Evolutionary conservation across 2,113 vertebrate genomes (phyloP), one percentile per base, ranked within the genome.

Genomic region (Bubo blakistoni): DNA sequence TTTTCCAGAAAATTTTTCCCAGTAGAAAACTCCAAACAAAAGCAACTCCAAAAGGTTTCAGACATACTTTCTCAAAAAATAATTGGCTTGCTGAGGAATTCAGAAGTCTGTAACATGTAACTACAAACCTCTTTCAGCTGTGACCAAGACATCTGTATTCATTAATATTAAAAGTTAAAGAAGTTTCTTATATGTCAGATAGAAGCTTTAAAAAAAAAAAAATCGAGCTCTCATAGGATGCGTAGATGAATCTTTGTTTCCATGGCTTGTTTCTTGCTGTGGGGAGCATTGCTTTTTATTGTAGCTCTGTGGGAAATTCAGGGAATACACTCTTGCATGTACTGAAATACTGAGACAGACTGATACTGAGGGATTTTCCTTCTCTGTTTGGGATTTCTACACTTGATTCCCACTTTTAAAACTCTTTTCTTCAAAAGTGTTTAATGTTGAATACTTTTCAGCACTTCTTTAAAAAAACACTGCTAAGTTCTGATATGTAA

Each of bases 331-430:
- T 42, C 17, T 17, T 3, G n/a, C 9, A 32, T 2, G 0, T 5
- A 71, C 44, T 32, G 52, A 88, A 82, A 82, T 13, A 36, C 16
- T 22, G 3, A 55, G 55, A 51, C 16, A 52, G 7, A 65, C 19
- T 79, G 10, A 47, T 3, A 27, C 5, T 54, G 25, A 87, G 7
- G 25, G 18, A 58, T 5, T 3, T 0, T 0, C 36, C 15, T 30
- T 44, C 16, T 36, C 26, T 9, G 8, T 20, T 71, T 38, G 46
- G n/a, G 4, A 36, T n/a, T 85, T 63, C 32, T 55, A 11, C 2
- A 1, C 36, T 72, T 72, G 52, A 58, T 26, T 67, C n/a, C 27
- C 21, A 30, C 7, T 49, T 21, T 40, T 66, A 16, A 58, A 80
- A 83, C 1, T 2, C 13, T 70, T 78, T 6, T 29, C 46, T 47